Evolutionary conservation across 2,888 invertebrate species (phyloP).

Genomic region (Drosophila sordidula): DNA sequence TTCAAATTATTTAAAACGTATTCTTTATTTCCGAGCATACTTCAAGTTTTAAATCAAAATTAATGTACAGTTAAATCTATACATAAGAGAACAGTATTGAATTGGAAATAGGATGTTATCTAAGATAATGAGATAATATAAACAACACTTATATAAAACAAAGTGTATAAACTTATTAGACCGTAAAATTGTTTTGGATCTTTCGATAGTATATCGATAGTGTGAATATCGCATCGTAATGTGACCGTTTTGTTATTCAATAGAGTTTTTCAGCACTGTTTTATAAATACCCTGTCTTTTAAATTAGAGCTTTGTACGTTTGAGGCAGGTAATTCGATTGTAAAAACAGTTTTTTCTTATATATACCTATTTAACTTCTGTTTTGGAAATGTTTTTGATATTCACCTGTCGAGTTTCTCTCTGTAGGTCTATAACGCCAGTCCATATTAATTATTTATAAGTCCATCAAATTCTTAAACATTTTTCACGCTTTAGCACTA

Average conservation of each 20-base stretch:
- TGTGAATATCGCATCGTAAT: not conserved
- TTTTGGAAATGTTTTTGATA: not conserved
- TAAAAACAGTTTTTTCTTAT: not conserved
- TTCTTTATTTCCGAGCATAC: not conserved
- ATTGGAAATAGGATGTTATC: no score
- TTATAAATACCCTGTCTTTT: conserved; percentile 8
- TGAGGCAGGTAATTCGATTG: not conserved
- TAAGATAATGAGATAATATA: no score
- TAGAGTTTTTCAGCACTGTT: not conserved
- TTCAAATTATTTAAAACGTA: no score
- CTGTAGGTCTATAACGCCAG: conserved; percentile 34
- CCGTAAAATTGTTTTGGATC: not conserved
- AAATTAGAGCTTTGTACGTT: not conserved
- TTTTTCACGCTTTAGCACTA: conserved; percentile 6
- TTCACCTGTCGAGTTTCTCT: conserved; percentile 60
- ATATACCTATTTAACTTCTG: not conserved
- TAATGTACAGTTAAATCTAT: not conserved
- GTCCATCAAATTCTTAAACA: conserved; percentile 9
- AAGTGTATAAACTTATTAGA: not conserved
- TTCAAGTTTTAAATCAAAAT: not conserved
- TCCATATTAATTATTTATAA: conserved; percentile 52
- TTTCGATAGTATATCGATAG: conserved; percentile 10
- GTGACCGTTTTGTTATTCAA: conserved; percentile 13
- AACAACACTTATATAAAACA: no score
- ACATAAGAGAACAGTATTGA: no score